Evolutionary conservation across 2,888 invertebrate genomes (phyloP).

Genomic region (Gibbula magus): DNA sequence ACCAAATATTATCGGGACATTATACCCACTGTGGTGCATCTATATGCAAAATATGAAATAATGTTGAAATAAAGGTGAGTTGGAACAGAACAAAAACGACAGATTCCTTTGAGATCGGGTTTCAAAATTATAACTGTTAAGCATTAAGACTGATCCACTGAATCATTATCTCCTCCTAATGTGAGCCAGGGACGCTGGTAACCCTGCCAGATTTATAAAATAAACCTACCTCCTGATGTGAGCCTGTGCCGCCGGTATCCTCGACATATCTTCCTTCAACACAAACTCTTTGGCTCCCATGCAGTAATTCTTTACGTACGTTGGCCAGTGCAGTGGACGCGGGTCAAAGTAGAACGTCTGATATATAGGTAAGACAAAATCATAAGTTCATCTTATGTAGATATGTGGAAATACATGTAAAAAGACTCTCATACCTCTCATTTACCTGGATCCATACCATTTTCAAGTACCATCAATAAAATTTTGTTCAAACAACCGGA

Average conservation of each 20-base stretch:
- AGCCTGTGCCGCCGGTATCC: conserved; percentile 72
- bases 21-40: no score
- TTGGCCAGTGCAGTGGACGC: conserved; percentile 72
- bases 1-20: no score
- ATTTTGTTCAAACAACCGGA: no score
- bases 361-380: conserved; percentile 28
- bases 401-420: not conserved
- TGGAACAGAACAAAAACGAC: no score
- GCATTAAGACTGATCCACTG: no score
- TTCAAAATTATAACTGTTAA: no score
- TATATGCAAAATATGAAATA: no score
- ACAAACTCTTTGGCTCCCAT: conserved; percentile 73
- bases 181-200: no score
- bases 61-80: no score
- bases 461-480: no score
- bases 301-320: conserved; percentile 74
- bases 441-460: not conserved
- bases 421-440: not conserved
- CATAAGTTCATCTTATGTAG: not conserved
- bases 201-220: not conserved
- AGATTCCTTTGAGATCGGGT: no score
- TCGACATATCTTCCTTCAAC: conserved; percentile 72
- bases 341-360: conserved; percentile 74
- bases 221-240: conserved; percentile 72
- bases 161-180: no score